A percentile compares a stretch with the other conserved stretches of the same genome.
phyloP scores from a whole-genome alignment of 2,797 vertebrate species.

The Pitangus sulphuratus region DNA sequence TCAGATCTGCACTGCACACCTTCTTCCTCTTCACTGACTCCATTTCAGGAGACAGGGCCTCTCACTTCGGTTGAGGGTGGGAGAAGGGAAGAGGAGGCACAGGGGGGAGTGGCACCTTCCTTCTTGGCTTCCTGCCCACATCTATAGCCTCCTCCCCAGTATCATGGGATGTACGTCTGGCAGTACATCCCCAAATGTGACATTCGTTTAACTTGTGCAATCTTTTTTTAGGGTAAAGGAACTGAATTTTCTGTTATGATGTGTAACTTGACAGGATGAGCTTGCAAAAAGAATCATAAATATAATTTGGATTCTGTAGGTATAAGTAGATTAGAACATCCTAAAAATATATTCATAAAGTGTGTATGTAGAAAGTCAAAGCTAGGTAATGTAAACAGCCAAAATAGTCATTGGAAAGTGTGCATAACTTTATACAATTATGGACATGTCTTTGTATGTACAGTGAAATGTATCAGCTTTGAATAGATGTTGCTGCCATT shows the following conservation, averaged over 20 bases:
- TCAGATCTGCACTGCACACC: background rate
- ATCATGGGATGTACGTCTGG: background rate
- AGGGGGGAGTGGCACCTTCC: background rate
- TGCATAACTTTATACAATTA: background rate
- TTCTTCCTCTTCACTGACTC: background rate
- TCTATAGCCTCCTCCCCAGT: background rate
- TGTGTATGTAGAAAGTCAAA: background rate
- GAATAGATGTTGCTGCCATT: background rate
- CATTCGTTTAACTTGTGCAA: background rate
- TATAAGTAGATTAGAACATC: background rate
- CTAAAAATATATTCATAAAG: background rate
- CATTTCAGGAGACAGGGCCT: background rate
- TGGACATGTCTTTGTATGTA: background rate
- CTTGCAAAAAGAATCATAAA: slow-evolving; percentile 40
- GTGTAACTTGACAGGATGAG: slow-evolving; percentile 22
- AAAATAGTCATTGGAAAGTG: background rate
- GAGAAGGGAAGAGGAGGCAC: background rate
- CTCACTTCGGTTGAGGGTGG: background rate
- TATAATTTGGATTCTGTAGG: background rate
- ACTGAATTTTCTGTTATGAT: slow-evolving; percentile 30
- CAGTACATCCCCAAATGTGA: accelerated
- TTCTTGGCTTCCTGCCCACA: background rate
- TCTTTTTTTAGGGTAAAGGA: background rate
- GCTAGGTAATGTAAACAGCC: background rate
- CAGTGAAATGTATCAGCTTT: background rate